Evolutionary conservation across 2,888 invertebrate genomes (phyloP), one percentile per base, ranked within the genome.

Genomic region (Lissonota sp.): DNA sequence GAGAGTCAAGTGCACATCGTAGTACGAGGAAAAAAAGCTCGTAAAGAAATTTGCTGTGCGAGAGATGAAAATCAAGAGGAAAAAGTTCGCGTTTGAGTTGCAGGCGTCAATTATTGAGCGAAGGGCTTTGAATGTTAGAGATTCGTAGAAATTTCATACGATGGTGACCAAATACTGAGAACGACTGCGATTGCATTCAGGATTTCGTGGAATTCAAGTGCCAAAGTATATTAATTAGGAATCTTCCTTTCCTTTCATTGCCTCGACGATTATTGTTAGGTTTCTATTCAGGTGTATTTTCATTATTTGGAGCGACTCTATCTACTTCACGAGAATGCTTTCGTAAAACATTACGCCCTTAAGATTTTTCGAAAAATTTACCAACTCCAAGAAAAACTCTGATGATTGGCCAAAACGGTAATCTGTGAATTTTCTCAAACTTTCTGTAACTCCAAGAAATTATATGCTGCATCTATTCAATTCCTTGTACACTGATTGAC

Each of bases 201-300:
- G 51, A 63, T 58, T 64, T 58, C 63, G 42, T 8, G 72, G 14
- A 62, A 62, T 67, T 6, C 51, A 14, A n/a, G n/a, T 16, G 63
- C 66, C 71, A n/a, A n/a, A 26, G 64, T 46, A 79, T 55, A 72
- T 79, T 83, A 82, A 83, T 83, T 83, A 82, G 79, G 62, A 74
- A 44, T n/a, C 80, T 26, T 8, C 6, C 66, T n/a, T n/a, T n/a
- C n/a, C n/a, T n/a, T n/a, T n/a, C n/a, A n/a, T 12, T 39, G 57
- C 46, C 44, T 53, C 62, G 39, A 62, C 60, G 55, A 83, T 83
- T 83, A 83, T 83, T 82, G 83, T 82, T 77, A 73, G 67, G 74
- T 77, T 71, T 42, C 63, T 71, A 78, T 82, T 82, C 77, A 80
- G 53, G 55, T 60, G 46, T 57, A 63, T 74, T 63, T 64, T 5